Conservation (phyloP, 2,888 invertebrate genomes). For the Drosophila villosipedis region DNA sequence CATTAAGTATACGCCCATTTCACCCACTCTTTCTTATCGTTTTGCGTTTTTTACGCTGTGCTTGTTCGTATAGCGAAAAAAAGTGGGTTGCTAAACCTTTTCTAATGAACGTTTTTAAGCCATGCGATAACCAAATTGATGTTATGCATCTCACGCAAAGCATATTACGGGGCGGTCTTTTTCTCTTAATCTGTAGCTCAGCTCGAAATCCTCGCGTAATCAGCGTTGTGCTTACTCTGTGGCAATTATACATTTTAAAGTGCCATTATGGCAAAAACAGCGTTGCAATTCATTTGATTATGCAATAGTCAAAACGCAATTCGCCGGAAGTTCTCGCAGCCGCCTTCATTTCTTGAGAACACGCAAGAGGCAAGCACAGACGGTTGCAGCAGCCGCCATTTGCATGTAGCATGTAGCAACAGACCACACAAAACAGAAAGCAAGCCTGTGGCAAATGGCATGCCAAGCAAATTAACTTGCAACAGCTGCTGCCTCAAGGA, state of each 20-base stretch:
- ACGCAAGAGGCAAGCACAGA: slow-evolving; percentile 26
- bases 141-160: slow-evolving; percentile 24
- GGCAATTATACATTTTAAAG: slow-evolving; percentile 55
- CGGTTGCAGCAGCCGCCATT: slow-evolving; percentile 62
- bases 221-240: slow-evolving; percentile 33
- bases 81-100: slow-evolving; percentile 14
- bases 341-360: slow-evolving; percentile 15
- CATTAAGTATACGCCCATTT: slow-evolving; percentile 42
- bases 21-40: not conserved
- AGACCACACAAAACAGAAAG: slow-evolving; percentile 49
- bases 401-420: slow-evolving; percentile 51
- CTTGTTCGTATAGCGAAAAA: not conserved
- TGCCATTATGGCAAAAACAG: slow-evolving; percentile 25
- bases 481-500: slow-evolving; percentile 28
- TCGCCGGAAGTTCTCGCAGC: slow-evolving; percentile 26
- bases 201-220: slow-evolving; percentile 15
- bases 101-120: slow-evolving; percentile 46
- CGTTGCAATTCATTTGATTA: slow-evolving; percentile 21
- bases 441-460: slow-evolving; percentile 32
- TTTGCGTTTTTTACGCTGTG: not conserved
- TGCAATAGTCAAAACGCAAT: slow-evolving; percentile 25
- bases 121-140: slow-evolving; percentile 38
- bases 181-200: not conserved
- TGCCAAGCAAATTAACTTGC: slow-evolving; percentile 52
- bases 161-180: slow-evolving; percentile 7